A percentile compares a stretch with the other conserved stretches of the same genome.
Conservation (phyloP, 2,888 invertebrate species). For the Hyposoter dolosus region DNA sequence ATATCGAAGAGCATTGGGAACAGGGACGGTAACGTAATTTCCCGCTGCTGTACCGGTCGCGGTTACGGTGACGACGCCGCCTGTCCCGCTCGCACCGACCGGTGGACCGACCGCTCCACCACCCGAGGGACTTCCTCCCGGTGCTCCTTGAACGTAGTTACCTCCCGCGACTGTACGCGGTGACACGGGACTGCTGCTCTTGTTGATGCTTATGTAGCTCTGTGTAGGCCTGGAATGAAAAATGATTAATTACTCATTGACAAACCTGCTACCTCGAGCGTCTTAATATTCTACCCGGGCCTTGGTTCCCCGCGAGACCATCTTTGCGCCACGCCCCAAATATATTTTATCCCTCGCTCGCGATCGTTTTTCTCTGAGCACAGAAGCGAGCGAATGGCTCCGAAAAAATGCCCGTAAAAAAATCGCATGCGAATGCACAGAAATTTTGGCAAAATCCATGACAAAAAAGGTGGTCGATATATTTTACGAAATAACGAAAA, state of each 20-base stretch:
- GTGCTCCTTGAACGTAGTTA: constrained; percentile 79
- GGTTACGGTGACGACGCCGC: constrained; percentile 84
- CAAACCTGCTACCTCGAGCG: neutral
- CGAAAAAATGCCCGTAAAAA: neutral
- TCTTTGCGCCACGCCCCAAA: neutral
- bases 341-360: neutral
- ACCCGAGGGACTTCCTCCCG: constrained; percentile 79
- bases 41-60: constrained; percentile 86
- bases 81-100: constrained; percentile 84
- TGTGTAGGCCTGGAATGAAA: constrained; percentile 81
- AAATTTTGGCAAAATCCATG: too few relatives aligned
- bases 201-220: constrained; percentile 83
- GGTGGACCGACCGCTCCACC: constrained; percentile 83
- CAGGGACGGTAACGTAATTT: constrained; percentile 85
- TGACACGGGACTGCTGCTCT: constrained; percentile 81
- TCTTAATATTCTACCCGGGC: neutral
- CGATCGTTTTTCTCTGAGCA: neutral
- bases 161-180: constrained; percentile 81
- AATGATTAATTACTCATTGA: neutral
- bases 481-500: neutral
- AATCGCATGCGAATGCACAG: neutral
- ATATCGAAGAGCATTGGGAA: constrained; percentile 84
- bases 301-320: neutral
- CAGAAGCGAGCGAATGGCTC: neutral
- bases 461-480: neutral